Percentiles rank a stretch among this genome's conserved stretches.
phyloP scores from a whole-genome alignment of 2,113 vertebrate species.

The Nicator chloris region DNA sequence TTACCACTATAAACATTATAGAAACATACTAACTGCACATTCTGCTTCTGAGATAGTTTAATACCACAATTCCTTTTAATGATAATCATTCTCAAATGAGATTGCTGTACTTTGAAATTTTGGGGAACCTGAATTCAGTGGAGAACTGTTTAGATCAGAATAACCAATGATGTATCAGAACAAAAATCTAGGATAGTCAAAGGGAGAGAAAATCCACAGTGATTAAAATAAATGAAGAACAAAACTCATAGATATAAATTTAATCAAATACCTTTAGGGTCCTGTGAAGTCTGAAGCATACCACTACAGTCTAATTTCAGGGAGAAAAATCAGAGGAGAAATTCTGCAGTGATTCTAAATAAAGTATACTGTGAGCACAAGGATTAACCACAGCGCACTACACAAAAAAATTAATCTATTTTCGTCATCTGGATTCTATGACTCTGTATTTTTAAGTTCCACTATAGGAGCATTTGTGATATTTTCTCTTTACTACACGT shows the following conservation, averaged over 20 bases:
- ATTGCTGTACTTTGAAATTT: neutral
- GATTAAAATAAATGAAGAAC: constrained; percentile 21
- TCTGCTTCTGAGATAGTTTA: neutral
- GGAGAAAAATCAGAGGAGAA: neutral
- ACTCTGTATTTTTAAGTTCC: neutral
- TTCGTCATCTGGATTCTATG: neutral
- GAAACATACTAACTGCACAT: neutral
- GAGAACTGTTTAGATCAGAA: neutral
- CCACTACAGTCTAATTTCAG: neutral
- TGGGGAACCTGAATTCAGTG: neutral
- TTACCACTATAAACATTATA: neutral
- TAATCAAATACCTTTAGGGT: constrained; percentile 37
- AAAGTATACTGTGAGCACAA: neutral
- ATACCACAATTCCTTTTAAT: neutral
- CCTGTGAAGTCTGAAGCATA: neutral
- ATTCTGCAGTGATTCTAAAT: constrained; percentile 37
- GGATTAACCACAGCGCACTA: neutral
- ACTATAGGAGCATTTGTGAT: neutral
- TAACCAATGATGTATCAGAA: neutral
- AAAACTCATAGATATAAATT: neutral
- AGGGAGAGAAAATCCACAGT: neutral
- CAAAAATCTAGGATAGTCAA: neutral
- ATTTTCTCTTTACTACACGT: neutral
- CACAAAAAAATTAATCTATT: constrained; percentile 19
- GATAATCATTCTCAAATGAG: neutral